phyloP scores from a whole-genome alignment of 2,888 invertebrate genomes.

The Tuberolachnus salignus region DNA sequence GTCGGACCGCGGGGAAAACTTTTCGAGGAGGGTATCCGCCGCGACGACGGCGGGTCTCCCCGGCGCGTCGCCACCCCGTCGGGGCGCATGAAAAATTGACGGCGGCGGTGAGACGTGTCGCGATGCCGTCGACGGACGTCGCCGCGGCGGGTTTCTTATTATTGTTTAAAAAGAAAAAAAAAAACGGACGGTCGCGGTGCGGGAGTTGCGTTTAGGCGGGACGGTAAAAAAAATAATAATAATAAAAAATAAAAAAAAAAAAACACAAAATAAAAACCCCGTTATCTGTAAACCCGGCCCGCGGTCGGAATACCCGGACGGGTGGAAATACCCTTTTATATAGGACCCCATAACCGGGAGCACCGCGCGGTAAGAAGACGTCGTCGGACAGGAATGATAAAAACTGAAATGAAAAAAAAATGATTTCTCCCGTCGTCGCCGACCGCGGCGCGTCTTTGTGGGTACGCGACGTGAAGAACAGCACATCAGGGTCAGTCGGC shows the following conservation, averaged over 20 bases:
- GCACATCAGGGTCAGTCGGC: conserved; percentile 42
- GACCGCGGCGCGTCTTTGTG: background rate
- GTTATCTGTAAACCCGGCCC: background rate
- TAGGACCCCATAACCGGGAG: background rate
- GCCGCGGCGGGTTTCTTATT: background rate
- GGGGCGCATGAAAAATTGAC: too few species aligned
- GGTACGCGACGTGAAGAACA: conserved; percentile 13
- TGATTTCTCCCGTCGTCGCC: background rate
- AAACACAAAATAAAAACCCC: background rate
- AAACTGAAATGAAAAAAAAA: background rate
- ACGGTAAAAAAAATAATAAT: background rate
- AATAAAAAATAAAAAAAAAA: background rate
- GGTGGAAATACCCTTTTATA: background rate
- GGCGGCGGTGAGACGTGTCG: too few species aligned
- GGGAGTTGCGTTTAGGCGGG: too few species aligned
- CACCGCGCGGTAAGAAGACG: background rate
- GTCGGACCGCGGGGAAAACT: background rate
- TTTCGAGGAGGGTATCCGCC: background rate
- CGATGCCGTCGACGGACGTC: too few species aligned
- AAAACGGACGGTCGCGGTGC: background rate
- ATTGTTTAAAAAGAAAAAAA: too few species aligned
- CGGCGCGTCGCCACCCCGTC: too few species aligned
- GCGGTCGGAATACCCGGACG: too few species aligned
- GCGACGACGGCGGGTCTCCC: too few species aligned
- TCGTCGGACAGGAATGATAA: too few species aligned